Evolutionary conservation across 2,888 invertebrate species (phyloP), one percentile per base, ranked within the genome.

Genomic region (Lamellibrachia satsuma): DNA sequence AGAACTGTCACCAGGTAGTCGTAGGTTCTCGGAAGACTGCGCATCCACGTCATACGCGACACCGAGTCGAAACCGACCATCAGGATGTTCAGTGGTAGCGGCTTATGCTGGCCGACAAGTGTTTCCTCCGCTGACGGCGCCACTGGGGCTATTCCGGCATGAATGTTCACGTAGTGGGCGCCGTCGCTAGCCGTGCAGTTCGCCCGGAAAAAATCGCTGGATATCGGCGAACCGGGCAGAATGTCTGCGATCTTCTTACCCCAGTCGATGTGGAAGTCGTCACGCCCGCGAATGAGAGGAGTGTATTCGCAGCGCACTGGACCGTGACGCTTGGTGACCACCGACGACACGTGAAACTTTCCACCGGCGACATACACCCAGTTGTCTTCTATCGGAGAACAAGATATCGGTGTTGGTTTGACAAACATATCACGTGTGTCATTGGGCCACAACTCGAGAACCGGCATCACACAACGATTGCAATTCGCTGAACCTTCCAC

Each of bases 31-130:
- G 96, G 96, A 51, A 96, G 92, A 90, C 95, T 94, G 9, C 96
- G 94, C 90, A 95, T 93, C 95, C 95, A 96, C n/a, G 7, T 94
- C 96, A 98, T 98, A 92, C 98, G 97, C 0, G 99, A 98, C 0
- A 99, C 96, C 0, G 99, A 99, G 96, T 99, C 99, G 95, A 98
- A 98, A 0, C 98, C 98, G 94, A 98, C 97, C 97, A 98, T 98
- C 0, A 99, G 96, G 0, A 98, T 97, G 96, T 98, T 98, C 91
- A 97, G 60, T 15, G 11, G 11, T 9, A 60, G 60, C 60, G 60
- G 22, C 9, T 60, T 60, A 15, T 8, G 60, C 15, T 97, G 60
- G 60, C 4, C 4, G 55, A 55, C 55, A 96, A 15, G 7, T 3
- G 52, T 15, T 7, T 8, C 60, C 4, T 60, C 15, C 11, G 60